phyloP scores from a whole-genome alignment of 2,888 invertebrate genomes.

The Standfussiana lucernea region DNA sequence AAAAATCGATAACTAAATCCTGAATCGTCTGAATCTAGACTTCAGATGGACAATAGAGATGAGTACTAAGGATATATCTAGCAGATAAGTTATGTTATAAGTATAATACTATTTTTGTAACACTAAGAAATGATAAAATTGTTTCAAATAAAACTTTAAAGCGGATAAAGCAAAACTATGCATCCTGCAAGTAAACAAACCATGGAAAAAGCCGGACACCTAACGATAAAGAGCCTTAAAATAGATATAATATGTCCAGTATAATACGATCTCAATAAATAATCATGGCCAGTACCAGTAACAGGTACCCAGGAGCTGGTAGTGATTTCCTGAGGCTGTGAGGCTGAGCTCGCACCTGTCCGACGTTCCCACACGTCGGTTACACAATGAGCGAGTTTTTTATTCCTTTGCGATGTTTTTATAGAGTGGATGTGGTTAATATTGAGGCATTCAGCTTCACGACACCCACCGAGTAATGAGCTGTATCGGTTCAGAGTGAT shows the following conservation, averaged over 20 bases:
- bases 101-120: neutral
- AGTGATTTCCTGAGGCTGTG: conserved; percentile 84
- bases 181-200: conserved; percentile 33
- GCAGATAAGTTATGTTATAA: neutral
- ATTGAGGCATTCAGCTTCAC: conserved; percentile 51
- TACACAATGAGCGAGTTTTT: conserved; percentile 86
- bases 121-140: neutral
- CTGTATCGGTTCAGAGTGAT: neutral
- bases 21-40: neutral
- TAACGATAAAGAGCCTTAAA: conserved; percentile 34
- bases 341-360: conserved; percentile 83
- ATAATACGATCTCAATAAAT: conserved; percentile 69
- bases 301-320: conserved; percentile 77
- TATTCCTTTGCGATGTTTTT: conserved; percentile 84
- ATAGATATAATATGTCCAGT: conserved; percentile 50
- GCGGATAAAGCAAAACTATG: neutral
- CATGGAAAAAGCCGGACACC: conserved; percentile 12
- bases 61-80: neutral
- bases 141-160: neutral
- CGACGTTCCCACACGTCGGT: conserved; percentile 84
- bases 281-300: conserved; percentile 57
- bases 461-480: conserved; percentile 57
- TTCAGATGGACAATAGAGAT: neutral
- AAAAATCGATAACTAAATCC: neutral
- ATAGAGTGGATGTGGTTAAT: conserved; percentile 78